Percentiles rank a stretch among this genome's conserved stretches.
phyloP scores from a whole-genome alignment of 2,888 invertebrate species.

The Unio delphinus region DNA sequence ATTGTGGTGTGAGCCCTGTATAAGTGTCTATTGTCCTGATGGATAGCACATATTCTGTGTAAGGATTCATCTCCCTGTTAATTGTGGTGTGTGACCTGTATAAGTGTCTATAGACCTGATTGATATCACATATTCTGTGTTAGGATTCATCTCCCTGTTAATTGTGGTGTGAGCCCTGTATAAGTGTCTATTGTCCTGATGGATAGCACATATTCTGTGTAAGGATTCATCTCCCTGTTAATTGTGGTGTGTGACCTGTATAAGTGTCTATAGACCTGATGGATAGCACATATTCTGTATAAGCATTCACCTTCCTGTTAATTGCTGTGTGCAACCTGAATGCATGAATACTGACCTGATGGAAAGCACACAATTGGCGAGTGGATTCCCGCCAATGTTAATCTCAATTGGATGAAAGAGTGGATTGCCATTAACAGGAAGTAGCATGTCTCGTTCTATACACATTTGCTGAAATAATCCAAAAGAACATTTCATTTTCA shows the following conservation, averaged over 20 bases:
- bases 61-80: too few relatives aligned
- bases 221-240: not conserved
- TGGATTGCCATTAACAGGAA: constrained; percentile 54
- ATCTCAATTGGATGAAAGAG: constrained; percentile 73
- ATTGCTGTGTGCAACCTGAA: not conserved
- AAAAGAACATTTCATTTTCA: too few relatives aligned
- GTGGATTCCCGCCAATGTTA: constrained; percentile 72
- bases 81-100: too few relatives aligned
- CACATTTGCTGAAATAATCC: constrained; percentile 65
- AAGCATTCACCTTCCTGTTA: not conserved
- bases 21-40: too few relatives aligned
- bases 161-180: not conserved
- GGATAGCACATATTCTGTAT: constrained; percentile 73
- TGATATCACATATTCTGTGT: constrained; percentile 73
- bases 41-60: too few relatives aligned
- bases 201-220: constrained; percentile 73
- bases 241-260: not conserved
- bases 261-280: constrained; percentile 75
- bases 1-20: too few relatives aligned
- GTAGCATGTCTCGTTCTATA: constrained; percentile 57
- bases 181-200: constrained; percentile 75
- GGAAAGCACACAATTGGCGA: constrained; percentile 83
- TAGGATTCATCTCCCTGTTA: not conserved
- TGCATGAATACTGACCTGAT: constrained; percentile 75
- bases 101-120: constrained; percentile 75